Percentiles rank a stretch among this genome's conserved stretches.
phyloP scores from a whole-genome alignment of 2,113 vertebrate genomes.

The Psophia crepitans region DNA sequence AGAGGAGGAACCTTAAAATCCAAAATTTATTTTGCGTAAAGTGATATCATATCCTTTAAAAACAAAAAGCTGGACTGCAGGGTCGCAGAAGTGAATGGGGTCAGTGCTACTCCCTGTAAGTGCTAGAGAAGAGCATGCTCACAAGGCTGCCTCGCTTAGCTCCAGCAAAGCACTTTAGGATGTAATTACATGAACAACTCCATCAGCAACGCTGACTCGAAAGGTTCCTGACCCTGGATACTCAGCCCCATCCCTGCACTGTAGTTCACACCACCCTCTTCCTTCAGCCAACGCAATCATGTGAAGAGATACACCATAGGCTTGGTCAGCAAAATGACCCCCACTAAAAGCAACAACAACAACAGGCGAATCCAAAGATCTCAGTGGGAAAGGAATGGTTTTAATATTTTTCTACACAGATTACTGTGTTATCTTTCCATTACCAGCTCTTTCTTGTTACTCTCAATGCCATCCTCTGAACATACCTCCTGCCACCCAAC shows the following conservation, averaged over 20 bases:
- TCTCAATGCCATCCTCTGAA: neutral
- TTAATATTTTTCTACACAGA: neutral
- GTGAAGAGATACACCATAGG: neutral
- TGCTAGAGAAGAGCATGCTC: slow-evolving; percentile 22
- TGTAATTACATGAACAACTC: slow-evolving; percentile 67
- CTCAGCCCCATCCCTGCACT: slow-evolving; percentile 5
- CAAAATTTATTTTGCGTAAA: neutral
- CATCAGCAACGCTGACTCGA: slow-evolving; percentile 63
- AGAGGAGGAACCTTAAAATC: neutral
- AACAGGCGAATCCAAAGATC: neutral
- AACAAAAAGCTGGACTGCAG: slow-evolving; percentile 1
- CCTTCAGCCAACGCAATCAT: neutral
- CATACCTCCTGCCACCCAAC: neutral
- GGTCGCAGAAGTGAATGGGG: neutral
- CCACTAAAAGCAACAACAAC: neutral
- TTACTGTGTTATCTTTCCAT: neutral
- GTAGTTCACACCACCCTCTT: slow-evolving; percentile 14
- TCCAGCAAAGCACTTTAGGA: slow-evolving; percentile 42
- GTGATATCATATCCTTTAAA: slow-evolving; percentile 11
- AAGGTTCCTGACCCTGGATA: slow-evolving; percentile 62
- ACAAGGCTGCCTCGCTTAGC: slow-evolving; percentile 2
- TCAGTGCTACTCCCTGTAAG: slow-evolving; percentile 32
- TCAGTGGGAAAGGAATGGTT: neutral
- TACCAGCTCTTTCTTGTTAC: neutral
- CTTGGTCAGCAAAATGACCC: slow-evolving; percentile 10